Percentiles rank a stretch among this genome's conserved stretches.
Conservation (phyloP, 1,140 invertebrate genomes). For the Hermatobates lingyangjiaoensis region DNA sequence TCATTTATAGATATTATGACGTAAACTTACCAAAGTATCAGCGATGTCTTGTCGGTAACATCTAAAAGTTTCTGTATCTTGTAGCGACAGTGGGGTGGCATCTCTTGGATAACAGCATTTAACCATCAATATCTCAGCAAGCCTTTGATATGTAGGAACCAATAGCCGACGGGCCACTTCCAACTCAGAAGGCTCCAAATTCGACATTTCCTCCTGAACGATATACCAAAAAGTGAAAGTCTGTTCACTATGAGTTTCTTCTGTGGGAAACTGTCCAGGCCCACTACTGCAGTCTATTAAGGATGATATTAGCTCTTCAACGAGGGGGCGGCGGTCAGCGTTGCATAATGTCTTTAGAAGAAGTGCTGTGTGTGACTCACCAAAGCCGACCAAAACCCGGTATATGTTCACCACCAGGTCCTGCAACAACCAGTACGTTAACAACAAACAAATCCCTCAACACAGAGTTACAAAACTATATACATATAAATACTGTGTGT, state of each 20-base stretch:
- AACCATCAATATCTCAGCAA: constrained; percentile 37
- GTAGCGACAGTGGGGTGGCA: constrained; percentile 31
- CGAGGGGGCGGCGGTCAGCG: constrained; percentile 17
- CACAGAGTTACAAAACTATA: no score
- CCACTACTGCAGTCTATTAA: constrained; percentile 53
- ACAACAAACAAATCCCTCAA: no score
- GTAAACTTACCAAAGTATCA: constrained; percentile 52
- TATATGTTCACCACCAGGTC: constrained; percentile 36
- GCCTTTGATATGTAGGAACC: constrained; percentile 41
- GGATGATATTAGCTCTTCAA: constrained; percentile 27
- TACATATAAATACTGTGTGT: no score
- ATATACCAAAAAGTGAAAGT: constrained; percentile 82
- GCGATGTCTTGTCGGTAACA: constrained; percentile 82
- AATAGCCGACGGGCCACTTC: constrained; percentile 29
- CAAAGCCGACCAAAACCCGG: constrained; percentile 38
- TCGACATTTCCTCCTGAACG: constrained; percentile 47
- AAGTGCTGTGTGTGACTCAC: constrained; percentile 41
- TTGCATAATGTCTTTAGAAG: constrained; percentile 31
- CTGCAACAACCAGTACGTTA: no score
- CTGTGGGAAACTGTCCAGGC: constrained; percentile 61
- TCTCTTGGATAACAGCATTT: constrained; percentile 42
- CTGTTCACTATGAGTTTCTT: constrained; percentile 64
- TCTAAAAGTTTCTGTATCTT: constrained; percentile 68
- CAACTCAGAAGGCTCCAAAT: constrained; percentile 29
- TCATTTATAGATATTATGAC: neutral